Evolutionary conservation across 2,797 vertebrate species (phyloP).

Genomic region (Coracias cyanogaster): DNA sequence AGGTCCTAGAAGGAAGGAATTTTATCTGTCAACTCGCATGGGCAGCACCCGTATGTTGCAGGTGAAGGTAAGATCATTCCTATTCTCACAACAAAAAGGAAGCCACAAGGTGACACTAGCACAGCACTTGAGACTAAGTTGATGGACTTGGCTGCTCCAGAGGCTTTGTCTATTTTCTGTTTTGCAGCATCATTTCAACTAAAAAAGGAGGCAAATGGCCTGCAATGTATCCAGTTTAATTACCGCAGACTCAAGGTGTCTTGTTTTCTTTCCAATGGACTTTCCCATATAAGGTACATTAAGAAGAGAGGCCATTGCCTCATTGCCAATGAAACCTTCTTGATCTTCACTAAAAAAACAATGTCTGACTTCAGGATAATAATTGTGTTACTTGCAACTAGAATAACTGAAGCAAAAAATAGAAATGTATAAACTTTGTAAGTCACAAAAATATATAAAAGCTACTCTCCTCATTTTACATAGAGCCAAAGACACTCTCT

Average conservation of each 20-base stretch:
- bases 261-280: not conserved
- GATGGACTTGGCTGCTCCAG: not conserved
- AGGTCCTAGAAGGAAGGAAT: fast-evolving
- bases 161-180: not conserved
- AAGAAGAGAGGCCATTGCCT: not conserved
- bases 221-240: not conserved
- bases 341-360: not conserved
- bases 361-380: not conserved
- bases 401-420: not conserved
- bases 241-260: not conserved
- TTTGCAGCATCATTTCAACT: not conserved
- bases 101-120: not conserved
- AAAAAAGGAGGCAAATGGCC: not conserved
- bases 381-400: not conserved
- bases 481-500: not conserved
- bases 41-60: not conserved
- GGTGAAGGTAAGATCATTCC: not conserved
- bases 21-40: not conserved
- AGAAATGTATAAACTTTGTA: not conserved
- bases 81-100: not conserved
- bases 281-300: not conserved
- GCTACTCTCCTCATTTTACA: not conserved
- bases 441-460: not conserved
- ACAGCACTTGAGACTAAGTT: not conserved
- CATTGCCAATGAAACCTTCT: not conserved